Evolutionary conservation across 2,113 vertebrate genomes (phyloP).

Genomic region (Heterocephalus glaber): DNA sequence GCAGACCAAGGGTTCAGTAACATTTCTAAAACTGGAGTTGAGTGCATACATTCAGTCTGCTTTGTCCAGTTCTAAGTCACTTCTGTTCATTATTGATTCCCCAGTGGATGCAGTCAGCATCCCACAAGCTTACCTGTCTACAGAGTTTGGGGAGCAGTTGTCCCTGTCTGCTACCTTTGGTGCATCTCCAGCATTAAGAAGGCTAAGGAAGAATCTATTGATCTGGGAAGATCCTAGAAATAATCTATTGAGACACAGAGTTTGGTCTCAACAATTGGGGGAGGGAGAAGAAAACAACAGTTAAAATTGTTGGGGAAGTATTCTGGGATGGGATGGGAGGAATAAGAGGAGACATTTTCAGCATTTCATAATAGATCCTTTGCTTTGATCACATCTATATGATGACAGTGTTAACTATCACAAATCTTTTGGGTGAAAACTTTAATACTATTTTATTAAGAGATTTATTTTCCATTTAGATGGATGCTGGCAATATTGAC

Average conservation of each 20-base stretch:
- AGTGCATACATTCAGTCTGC: background rate
- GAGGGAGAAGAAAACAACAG: background rate
- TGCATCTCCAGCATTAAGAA: background rate
- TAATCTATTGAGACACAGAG: background rate
- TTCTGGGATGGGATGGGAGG: background rate
- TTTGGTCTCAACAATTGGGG: background rate
- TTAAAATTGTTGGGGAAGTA: background rate
- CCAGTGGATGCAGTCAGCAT: background rate
- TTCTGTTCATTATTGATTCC: background rate
- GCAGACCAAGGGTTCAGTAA: background rate
- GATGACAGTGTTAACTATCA: background rate
- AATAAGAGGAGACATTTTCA: background rate
- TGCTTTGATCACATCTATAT: background rate
- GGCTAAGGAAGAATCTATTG: background rate
- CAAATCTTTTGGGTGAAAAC: background rate
- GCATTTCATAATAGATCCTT: background rate
- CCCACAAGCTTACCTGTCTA: background rate
- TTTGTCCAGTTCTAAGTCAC: background rate
- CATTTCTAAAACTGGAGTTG: background rate
- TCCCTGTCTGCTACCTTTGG: background rate
- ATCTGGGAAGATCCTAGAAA: background rate
- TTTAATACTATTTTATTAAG: background rate
- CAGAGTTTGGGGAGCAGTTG: background rate
- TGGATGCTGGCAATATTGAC: background rate
- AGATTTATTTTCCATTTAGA: conserved; percentile 6